Evolutionary conservation across 2,113 vertebrate species (phyloP), one percentile per base, ranked within the genome.

Genomic region (Notothenia coriiceps): DNA sequence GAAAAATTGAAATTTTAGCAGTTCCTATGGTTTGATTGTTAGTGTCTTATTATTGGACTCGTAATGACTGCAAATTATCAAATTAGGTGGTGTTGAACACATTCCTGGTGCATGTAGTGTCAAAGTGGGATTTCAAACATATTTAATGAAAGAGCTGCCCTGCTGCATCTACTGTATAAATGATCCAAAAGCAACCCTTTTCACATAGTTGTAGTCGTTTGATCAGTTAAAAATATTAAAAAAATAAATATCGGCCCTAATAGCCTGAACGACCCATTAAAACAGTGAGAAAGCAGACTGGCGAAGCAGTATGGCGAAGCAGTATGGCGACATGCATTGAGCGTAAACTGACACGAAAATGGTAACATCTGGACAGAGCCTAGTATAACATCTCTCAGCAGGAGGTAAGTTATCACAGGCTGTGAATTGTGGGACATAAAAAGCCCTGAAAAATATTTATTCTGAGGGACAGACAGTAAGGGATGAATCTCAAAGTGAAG

Each of bases 311-410:
- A 13, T 25, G 11, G 68, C 50, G 70, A 50, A 55, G 70, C 33
- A 55, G 55, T 40, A 13, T 25, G 11, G 68, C 50, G 70, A 50
- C 0, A 3, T 47, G 51, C 18, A 22, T 10, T 6, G n/a, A 17
- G 51, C 10, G 25, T 1, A 47, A 54, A 77, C 22, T n/a, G 18
- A 40, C 20, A 59, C 11, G 10, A 64, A 6, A 43, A 64, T 33
- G 57, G 57, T 14, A 72, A 69, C 57, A 79, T 76, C 75, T 78
- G 75, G 57, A 74, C 12, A 2, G 64, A 56, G 57, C 13, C 12
- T 50, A 15, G 43, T 1, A 46, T 57, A 22, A 57, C 51, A 54
- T 40, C 63, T 55, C 33, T 70, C 81, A 56, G 44, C 25, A 49
- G 79, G 70, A 44, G 51, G 49, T 20, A 8, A 35, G 35, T 55